A percentile compares a stretch with the other conserved stretches of the same genome.
These are phyloP conservation scores for Platichthys stellatus DNA, from an alignment of 2,113 vertebrate genomes.

Conservation along the genomic window DNA sequence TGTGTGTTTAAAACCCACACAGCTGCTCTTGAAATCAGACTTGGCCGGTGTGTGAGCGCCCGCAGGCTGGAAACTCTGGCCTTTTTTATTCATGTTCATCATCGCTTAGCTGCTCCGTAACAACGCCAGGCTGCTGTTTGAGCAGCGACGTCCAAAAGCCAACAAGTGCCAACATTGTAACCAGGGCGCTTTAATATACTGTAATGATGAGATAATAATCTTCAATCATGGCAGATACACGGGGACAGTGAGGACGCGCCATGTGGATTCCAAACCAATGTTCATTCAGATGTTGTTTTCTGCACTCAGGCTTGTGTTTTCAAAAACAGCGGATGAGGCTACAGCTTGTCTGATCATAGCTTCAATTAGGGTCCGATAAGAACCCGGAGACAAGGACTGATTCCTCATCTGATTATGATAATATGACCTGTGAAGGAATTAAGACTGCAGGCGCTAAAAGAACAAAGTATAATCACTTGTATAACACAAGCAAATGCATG, in stretches of 20 bases:
- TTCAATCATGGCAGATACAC: constrained; percentile 32
- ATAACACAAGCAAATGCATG: constrained; percentile 50
- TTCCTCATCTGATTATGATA: constrained; percentile 59
- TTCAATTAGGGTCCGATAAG: constrained; percentile 42
- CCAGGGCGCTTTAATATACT: constrained; percentile 56
- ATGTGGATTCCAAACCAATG: constrained; percentile 27
- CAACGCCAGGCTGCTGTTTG: constrained; percentile 61
- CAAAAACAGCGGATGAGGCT: constrained; percentile 40
- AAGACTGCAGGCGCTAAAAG: constrained; percentile 33
- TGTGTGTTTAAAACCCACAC: constrained; percentile 63
- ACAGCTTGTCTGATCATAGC: constrained; percentile 38
- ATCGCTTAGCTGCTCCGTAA: constrained; percentile 55
- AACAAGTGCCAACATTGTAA: constrained; percentile 55
- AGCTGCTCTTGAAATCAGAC: constrained; percentile 69
- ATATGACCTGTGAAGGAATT: constrained; percentile 44
- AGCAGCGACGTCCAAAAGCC: constrained; percentile 39
- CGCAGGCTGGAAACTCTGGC: constrained; percentile 55
- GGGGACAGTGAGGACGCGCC: constrained; percentile 21
- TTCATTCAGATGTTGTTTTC: constrained; percentile 30
- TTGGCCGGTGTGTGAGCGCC: constrained; percentile 61
- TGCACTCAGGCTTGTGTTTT: constrained; percentile 19
- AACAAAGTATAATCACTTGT: constrained; percentile 23
- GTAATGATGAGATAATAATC: constrained; percentile 45
- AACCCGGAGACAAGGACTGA: constrained; percentile 35
- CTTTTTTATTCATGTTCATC: constrained; percentile 66